Evolutionary conservation across 64 coral and sea anemone genomes (phyloP), one percentile per base, ranked within the genome.

Genomic region (Dendrophyllia cribrosa): DNA sequence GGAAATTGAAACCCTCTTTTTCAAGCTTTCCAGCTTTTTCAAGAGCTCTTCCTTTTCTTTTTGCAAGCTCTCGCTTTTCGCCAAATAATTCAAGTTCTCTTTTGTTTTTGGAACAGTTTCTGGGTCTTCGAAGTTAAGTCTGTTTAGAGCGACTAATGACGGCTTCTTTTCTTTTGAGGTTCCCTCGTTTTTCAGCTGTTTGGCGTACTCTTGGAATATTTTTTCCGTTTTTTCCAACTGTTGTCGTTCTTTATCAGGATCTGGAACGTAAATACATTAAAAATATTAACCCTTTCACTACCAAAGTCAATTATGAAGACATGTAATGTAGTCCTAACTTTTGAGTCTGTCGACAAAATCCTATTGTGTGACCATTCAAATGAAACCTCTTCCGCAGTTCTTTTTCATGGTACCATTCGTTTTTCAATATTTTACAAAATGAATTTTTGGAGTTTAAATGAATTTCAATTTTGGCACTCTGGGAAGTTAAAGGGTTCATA

Each of bases 221-320:
- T 91, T 75, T 73, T 97, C 95, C 5, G 91, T 91, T 75, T 91
- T 71, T 77, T 91, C 86, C 59, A 97, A 76, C 45, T 91, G n/a
- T 60, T 91, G 79, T 11, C 95, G 72, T 88, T 97, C 95, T 58
- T 83, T 94, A 46, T 97, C 95, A 6, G 91, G 88, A 61, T 97
- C 95, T 97, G 26, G 26, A 74, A 48, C 77, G 24, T 12, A 59
- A 76, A 66, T 0, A 49, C 44, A 9, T 15, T 7, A 76, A 64
- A 65, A 17, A 34, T 34, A 34, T 34, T 34, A 34, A 34, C 34
- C 34, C 34, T 34, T 34, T 34, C 34, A 34, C 34, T 34, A 0
- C 34, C 34, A 34, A 34, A 34, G 34, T 34, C 34, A 34, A 34
- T 34, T 34, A 34, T 34, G 34, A 2, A 34, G 34, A 34, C 34